Percentiles rank a stretch among this genome's conserved stretches.
Evolutionary conservation across 2,797 vertebrate genomes (phyloP).

Genomic region (Novumbra hubbsi): DNA sequence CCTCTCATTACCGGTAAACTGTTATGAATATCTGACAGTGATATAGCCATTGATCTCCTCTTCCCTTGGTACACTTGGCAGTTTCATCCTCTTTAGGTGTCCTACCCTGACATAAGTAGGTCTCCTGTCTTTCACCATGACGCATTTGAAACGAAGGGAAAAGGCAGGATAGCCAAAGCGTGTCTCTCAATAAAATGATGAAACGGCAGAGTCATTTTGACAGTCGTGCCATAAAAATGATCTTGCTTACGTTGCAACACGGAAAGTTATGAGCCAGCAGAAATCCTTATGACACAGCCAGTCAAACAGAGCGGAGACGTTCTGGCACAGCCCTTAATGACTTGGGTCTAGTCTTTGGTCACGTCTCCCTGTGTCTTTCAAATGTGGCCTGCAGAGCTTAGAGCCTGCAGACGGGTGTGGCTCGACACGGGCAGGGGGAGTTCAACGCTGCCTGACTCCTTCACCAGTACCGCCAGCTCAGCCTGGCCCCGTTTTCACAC

Average conservation of each 20-base stretch:
- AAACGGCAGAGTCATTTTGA: constrained; percentile 28
- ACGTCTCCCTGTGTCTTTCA: constrained; percentile 10
- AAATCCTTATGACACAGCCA: constrained; percentile 48
- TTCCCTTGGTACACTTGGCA: constrained; percentile 22
- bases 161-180: constrained; percentile 26
- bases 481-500: constrained; percentile 24
- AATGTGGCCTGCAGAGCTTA: neutral
- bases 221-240: constrained; percentile 47
- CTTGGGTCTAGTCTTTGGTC: constrained; percentile 12
- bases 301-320: constrained; percentile 44
- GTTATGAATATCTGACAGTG: constrained; percentile 21
- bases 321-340: constrained; percentile 33
- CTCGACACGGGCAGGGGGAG: constrained; percentile 37
- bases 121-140: constrained; percentile 26
- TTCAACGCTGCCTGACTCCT: constrained; percentile 1
- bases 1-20: constrained; percentile 17
- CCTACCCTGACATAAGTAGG: neutral
- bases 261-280: constrained; percentile 44
- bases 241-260: constrained; percentile 31
- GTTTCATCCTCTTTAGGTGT: constrained; percentile 19
- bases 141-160: constrained; percentile 30
- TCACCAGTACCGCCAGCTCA: constrained; percentile 18
- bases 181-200: constrained; percentile 34
- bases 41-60: constrained; percentile 26
- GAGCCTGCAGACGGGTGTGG: constrained; percentile 15